Evolutionary conservation across 2,113 vertebrate genomes (phyloP).

Genomic region (Xenopus tropicalis): DNA sequence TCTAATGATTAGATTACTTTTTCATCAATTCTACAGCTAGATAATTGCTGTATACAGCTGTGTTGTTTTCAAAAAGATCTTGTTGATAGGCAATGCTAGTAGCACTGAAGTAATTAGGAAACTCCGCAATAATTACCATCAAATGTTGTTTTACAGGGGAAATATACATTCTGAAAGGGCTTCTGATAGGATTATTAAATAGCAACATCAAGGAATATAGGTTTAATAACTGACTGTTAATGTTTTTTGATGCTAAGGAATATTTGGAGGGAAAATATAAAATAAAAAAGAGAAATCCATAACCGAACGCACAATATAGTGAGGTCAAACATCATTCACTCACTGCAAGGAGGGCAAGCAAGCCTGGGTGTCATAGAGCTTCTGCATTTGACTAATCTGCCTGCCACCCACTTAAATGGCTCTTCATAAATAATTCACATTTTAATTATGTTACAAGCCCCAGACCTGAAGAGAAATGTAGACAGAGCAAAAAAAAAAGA

Average conservation of each 20-base stretch:
- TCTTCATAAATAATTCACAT: slow-evolving; percentile 84
- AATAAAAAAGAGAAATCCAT: slow-evolving; percentile 20
- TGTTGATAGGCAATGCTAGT: not conserved
- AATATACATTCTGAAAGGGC: too few species aligned
- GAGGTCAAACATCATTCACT: slow-evolving; percentile 48
- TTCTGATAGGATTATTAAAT: not conserved
- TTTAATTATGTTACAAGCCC: slow-evolving; percentile 78
- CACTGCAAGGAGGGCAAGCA: slow-evolving; percentile 51
- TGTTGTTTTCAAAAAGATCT: not conserved
- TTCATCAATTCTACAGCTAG: not conserved
- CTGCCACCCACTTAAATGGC: slow-evolving; percentile 64
- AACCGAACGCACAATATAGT: slow-evolving; percentile 43
- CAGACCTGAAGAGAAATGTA: slow-evolving; percentile 60
- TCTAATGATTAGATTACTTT: too few species aligned
- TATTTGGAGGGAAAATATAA: not conserved
- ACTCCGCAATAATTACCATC: not conserved
- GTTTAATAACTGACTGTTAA: not conserved
- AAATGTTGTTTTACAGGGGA: not conserved
- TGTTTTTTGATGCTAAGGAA: not conserved
- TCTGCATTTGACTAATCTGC: slow-evolving; percentile 66
- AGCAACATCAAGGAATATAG: not conserved
- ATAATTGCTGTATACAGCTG: not conserved
- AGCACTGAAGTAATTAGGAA: not conserved
- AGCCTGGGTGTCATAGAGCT: slow-evolving; percentile 54
- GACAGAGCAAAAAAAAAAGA: slow-evolving; percentile 41